Base-by-base conservation (phyloP, 2,888 invertebrate genomes). In the Tetragnatha montana region DNA sequence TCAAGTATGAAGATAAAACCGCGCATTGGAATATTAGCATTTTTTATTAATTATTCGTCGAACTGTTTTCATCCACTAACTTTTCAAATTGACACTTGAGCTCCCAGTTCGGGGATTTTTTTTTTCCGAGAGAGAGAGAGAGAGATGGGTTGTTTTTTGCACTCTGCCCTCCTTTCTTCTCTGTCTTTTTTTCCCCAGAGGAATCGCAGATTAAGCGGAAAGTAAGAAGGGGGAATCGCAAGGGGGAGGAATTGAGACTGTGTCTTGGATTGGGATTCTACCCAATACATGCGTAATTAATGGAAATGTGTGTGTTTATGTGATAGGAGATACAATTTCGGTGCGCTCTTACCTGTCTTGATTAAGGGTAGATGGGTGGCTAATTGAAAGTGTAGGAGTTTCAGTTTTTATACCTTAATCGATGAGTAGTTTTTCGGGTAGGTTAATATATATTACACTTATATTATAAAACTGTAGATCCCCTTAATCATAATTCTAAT, bases 41-140 rank as follows among this genome's bases (percentile, higher is more conserved):
- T 88, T 88, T 83, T 83, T 88, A 88, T 83, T 83, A 88, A 88
- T 88, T 88, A 88, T 88, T 88, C 88, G 83, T 83, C 79, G 79
- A 71, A 88, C 71, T 83, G 88, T 74, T 88, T 83, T 88, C 88
- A 83, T 74, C 83, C 74, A 71, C 83, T 79, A 79, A 88, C 88
- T 88, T 88, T 88, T 88, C 83, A 79, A 88, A 88, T 83, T 88
- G 88, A 88, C 88, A 88, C 88, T 88, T 82, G 78, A 84, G 83
- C 78, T 79, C 69, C 21, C 87, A 22, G 60, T 73, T 60, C 70
- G 71, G 19, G n/a, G 70, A 21, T 47, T 81, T 81, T 81, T 71
- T 35, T 35, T 35, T 2, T 35, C 35, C 4, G 12, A n/a, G 2
- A 19, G 19, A n/a, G 21, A n/a, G n/a, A n/a, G n/a, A n/a, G n/a